Evolutionary conservation across 2,888 invertebrate genomes (phyloP).

Genomic region (Bembecia ichneumoniformis): DNA sequence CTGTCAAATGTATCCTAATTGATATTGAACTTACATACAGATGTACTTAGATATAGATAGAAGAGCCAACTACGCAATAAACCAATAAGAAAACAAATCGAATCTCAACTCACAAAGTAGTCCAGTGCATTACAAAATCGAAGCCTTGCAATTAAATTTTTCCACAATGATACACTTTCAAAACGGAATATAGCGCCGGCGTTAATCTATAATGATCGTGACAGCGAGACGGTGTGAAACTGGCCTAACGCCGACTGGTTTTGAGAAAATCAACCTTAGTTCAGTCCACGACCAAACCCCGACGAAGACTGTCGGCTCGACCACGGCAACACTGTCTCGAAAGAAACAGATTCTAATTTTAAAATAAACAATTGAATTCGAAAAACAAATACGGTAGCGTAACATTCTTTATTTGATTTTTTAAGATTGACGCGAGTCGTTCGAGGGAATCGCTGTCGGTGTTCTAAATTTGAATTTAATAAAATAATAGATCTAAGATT

Average conservation of each 20-base stretch:
- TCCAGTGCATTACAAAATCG: not conserved
- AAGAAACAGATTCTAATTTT: not conserved
- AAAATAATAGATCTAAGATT: slow-evolving; percentile 16
- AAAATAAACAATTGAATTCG: slow-evolving; percentile 1
- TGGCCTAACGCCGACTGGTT: slow-evolving; percentile 39
- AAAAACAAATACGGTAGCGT: not conserved
- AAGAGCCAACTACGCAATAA: no score
- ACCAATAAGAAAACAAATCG: no score
- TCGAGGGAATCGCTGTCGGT: not conserved
- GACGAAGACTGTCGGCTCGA: slow-evolving; percentile 23
- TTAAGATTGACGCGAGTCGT: no score
- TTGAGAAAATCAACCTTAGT: slow-evolving; percentile 36
- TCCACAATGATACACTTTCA: slow-evolving; percentile 45
- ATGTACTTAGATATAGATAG: no score
- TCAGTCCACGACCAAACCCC: slow-evolving; percentile 15
- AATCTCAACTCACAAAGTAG: no score
- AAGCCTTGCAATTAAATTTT: slow-evolving; percentile 18
- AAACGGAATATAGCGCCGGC: slow-evolving; percentile 22
- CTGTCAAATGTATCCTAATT: no score
- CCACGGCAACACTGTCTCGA: not conserved
- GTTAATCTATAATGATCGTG: slow-evolving; percentile 35
- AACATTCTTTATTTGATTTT: not conserved
- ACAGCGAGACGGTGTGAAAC: slow-evolving; percentile 12
- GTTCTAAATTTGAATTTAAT: slow-evolving; percentile 4
- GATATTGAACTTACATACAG: no score